Percentiles rank a stretch among this genome's conserved stretches.
These are phyloP conservation scores for Troides oblongomaculatus DNA, from an alignment of 2,888 invertebrate species.

Conservation along the genomic window DNA sequence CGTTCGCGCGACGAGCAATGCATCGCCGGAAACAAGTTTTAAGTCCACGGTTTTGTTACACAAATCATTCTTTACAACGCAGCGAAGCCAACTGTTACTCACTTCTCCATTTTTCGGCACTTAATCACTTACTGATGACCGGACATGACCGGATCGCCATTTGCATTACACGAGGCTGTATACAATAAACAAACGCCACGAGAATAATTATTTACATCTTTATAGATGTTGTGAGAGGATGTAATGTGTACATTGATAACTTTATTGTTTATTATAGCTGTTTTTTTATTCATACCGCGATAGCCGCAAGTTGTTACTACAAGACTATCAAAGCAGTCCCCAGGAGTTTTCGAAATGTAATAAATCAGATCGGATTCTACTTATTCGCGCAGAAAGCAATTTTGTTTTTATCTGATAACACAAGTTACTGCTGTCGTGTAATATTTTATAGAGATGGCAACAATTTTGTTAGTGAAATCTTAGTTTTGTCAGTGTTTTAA, in stretches of 20 bases:
- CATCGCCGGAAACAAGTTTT: conserved; percentile 44
- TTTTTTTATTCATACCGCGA: conserved; percentile 1
- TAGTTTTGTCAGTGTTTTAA: conserved; percentile 33
- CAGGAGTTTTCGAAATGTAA: conserved; percentile 42
- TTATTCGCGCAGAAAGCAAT: conserved; percentile 32
- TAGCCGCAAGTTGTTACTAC: conserved; percentile 27
- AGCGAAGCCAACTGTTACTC: conserved; percentile 11
- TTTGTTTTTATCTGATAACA: conserved; percentile 30
- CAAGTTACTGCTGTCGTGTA: conserved; percentile 29
- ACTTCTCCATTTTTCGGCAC: conserved; percentile 11
- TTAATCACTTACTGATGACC: conserved; percentile 5
- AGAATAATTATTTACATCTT: neutral
- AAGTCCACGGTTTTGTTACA: conserved; percentile 51
- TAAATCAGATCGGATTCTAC: conserved; percentile 46
- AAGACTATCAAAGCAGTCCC: conserved; percentile 36
- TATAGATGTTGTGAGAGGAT: neutral
- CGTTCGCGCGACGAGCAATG: conserved; percentile 51
- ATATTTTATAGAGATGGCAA: conserved; percentile 29
- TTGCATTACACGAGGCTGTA: neutral
- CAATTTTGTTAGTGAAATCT: conserved; percentile 26
- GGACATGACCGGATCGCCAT: neutral
- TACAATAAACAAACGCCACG: neutral
- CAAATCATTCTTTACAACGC: conserved; percentile 38
- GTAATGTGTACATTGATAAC: neutral
- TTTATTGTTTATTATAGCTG: conserved; percentile 1